phyloP scores from a whole-genome alignment of 2,888 invertebrate species.

The Sepioteuthis lessoniana region DNA sequence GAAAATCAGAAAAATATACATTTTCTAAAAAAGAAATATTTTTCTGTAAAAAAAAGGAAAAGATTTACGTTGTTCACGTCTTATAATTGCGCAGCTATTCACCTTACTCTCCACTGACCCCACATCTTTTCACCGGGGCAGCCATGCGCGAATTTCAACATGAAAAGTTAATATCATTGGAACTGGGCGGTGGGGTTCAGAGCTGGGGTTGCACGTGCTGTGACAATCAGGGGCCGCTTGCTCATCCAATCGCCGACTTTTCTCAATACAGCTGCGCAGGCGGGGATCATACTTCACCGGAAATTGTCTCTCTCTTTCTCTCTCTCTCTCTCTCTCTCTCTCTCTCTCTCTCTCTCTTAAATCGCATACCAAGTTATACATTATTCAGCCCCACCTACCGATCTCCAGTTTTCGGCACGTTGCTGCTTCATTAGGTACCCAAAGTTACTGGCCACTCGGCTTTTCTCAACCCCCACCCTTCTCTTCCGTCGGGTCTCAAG shows the following conservation, averaged over 20 bases:
- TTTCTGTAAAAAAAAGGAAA: neutral
- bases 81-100: neutral
- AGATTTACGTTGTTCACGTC: neutral
- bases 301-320: neutral
- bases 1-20: neutral
- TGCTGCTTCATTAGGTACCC: slow-evolving; percentile 12
- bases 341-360: neutral
- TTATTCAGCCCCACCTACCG: neutral
- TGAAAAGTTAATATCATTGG: slow-evolving; percentile 8
- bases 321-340: neutral
- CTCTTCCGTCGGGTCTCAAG: neutral
- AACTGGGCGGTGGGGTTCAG: neutral
- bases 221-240: neutral
- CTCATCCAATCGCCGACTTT: neutral
- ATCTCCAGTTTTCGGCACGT: neutral
- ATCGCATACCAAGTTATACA: neutral
- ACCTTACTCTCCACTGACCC: neutral
- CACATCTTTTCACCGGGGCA: neutral
- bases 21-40: neutral
- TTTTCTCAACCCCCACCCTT: neutral
- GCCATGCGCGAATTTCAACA: slow-evolving; percentile 21
- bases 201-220: neutral
- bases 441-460: neutral
- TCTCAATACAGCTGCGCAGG: neutral
- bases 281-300: neutral